phyloP scores from a whole-genome alignment of 2,888 invertebrate species.

The Operophtera brumata region DNA sequence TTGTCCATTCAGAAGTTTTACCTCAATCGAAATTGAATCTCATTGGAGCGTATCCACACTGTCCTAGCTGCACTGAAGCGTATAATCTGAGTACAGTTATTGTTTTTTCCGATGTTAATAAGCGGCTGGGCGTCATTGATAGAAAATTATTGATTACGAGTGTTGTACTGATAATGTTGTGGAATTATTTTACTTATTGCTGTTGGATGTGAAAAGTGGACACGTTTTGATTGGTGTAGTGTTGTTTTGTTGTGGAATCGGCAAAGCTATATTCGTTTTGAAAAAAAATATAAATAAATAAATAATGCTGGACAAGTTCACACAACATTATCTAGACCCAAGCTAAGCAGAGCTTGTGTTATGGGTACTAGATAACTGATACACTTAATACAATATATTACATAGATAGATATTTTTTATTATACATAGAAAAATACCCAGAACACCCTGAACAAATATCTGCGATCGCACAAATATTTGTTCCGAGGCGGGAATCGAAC shows the following conservation, averaged over 20 bases:
- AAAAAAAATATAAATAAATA: too few relatives aligned
- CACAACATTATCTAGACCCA: too few relatives aligned
- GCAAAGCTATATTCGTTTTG: conserved; percentile 7
- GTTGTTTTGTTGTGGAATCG: not conserved
- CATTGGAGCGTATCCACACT: conserved; percentile 37
- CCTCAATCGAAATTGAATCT: not conserved
- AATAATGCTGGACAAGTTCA: too few relatives aligned
- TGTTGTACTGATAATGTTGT: conserved; percentile 19
- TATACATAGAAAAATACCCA: too few relatives aligned
- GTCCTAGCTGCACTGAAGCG: conserved; percentile 38
- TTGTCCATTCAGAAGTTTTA: too few relatives aligned
- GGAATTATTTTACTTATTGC: conserved; percentile 45
- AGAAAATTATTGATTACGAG: conserved; percentile 73
- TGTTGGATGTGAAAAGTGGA: conserved; percentile 19
- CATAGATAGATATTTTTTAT: too few relatives aligned
- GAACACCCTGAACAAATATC: too few relatives aligned
- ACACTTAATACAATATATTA: too few relatives aligned
- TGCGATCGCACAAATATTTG: too few relatives aligned
- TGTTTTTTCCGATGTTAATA: conserved; percentile 74
- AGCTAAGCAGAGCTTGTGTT: too few relatives aligned
- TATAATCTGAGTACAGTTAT: conserved; percentile 69
- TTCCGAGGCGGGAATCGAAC: too few relatives aligned
- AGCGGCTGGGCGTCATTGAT: conserved; percentile 72
- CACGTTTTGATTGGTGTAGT: conserved; percentile 4
- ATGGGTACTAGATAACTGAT: too few relatives aligned